Conservation (phyloP, 2,888 invertebrate species). For the Eumerus sabulonum region DNA sequence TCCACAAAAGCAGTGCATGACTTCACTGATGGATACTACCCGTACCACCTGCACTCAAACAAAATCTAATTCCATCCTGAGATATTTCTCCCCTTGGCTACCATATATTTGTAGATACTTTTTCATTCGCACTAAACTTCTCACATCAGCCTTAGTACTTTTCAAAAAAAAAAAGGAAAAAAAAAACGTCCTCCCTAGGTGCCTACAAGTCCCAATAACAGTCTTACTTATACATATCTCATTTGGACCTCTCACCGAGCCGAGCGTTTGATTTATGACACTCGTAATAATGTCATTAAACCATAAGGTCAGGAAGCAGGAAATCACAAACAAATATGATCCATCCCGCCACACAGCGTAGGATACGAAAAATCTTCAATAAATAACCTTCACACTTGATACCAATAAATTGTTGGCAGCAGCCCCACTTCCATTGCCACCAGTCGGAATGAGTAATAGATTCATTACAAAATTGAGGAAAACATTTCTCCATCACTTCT, state of each 20-base stretch:
- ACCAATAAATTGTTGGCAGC: constrained; percentile 58
- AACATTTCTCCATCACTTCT: background rate
- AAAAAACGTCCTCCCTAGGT: too few relatives aligned
- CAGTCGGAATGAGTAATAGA: constrained; percentile 46
- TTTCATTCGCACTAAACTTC: too few relatives aligned
- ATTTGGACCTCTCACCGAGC: constrained; percentile 25
- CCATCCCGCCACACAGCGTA: constrained; percentile 41
- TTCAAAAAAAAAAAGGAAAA: too few relatives aligned
- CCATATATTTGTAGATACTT: too few relatives aligned
- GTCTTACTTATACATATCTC: constrained; percentile 28
- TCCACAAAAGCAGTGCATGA: too few relatives aligned
- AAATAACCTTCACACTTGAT: constrained; percentile 54
- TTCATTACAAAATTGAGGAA: constrained; percentile 48
- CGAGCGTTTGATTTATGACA: constrained; percentile 37
- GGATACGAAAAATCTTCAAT: constrained; percentile 44
- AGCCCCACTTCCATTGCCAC: constrained; percentile 6
- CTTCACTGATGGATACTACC: too few relatives aligned
- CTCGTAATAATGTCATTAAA: constrained; percentile 48
- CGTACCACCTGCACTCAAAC: too few relatives aligned
- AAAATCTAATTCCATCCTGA: too few relatives aligned
- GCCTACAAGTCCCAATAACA: constrained; percentile 14
- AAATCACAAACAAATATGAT: constrained; percentile 55
- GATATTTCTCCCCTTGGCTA: too few relatives aligned
- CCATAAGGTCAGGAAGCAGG: constrained; percentile 33
- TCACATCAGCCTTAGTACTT: too few relatives aligned